phyloP scores from a whole-genome alignment of 2,113 vertebrate species.

The Neolamprologus devosi region DNA sequence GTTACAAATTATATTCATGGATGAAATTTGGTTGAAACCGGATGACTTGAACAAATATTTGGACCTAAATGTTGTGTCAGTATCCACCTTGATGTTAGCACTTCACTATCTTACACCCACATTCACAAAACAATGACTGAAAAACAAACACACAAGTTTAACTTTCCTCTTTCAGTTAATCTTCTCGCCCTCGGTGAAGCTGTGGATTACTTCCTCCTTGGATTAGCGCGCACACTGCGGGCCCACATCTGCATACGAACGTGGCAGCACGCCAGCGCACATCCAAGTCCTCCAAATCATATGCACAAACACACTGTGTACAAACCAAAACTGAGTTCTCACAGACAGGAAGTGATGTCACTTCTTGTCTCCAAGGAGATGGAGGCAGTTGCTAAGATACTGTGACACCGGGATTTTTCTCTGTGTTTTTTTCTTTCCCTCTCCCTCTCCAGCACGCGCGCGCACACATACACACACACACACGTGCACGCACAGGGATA shows the following conservation, averaged over 20 bases:
- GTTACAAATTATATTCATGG: not conserved
- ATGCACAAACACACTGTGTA: conserved; percentile 52
- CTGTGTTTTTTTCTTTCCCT: conserved; percentile 50
- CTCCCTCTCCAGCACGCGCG: conserved; percentile 9
- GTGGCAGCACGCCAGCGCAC: not conserved
- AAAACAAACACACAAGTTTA: not conserved
- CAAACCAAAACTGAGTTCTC: conserved; percentile 69
- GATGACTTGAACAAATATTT: not conserved
- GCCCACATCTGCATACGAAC: conserved; percentile 22
- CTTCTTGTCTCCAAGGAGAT: conserved; percentile 76
- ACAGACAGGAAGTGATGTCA: conserved; percentile 77
- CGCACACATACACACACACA: not conserved
- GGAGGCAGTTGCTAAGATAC: conserved; percentile 79
- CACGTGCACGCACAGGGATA: conserved; percentile 21
- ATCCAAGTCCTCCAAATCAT: not conserved
- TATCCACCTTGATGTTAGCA: not conserved
- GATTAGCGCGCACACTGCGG: not conserved
- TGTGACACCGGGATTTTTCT: conserved; percentile 73
- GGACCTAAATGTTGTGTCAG: not conserved
- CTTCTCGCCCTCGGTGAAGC: not conserved
- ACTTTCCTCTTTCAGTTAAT: not conserved
- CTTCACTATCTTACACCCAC: not conserved
- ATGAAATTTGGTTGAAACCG: not conserved
- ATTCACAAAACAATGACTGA: not conserved
- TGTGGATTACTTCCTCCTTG: not conserved